phyloP scores from a whole-genome alignment of 1,140 invertebrate species.

The Temnothorax longispinosus region DNA sequence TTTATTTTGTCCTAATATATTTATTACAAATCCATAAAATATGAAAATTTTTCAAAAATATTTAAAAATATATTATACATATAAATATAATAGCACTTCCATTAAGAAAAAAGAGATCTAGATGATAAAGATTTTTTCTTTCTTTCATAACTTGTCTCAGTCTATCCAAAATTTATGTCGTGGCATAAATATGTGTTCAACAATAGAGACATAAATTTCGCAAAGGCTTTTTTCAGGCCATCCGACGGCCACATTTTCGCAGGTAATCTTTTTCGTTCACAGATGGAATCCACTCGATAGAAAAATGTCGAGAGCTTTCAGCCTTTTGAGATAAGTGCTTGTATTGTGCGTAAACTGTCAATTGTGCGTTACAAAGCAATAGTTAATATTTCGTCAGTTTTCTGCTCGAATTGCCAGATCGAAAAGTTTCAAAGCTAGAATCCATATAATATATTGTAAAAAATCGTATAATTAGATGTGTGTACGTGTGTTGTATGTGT shows the following conservation, averaged over 20 bases:
- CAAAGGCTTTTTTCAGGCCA: conserved; percentile 52
- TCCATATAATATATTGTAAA: background rate
- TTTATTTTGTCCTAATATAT: background rate
- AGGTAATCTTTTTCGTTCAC: conserved; percentile 68
- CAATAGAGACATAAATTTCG: background rate
- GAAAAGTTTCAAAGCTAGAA: background rate
- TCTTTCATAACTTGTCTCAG: background rate
- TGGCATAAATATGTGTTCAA: conserved; percentile 8
- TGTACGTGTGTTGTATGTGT: background rate
- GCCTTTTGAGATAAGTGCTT: conserved; percentile 73
- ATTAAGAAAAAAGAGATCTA: background rate
- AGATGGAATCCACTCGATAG: conserved; percentile 60
- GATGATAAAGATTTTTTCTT: background rate
- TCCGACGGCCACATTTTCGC: conserved; percentile 43
- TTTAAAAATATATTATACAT: background rate
- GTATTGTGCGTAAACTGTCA: conserved; percentile 55
- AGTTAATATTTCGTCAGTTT: conserved; percentile 29
- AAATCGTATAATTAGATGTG: background rate
- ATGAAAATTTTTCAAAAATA: background rate
- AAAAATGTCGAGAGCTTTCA: conserved; percentile 61
- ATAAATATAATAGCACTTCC: background rate
- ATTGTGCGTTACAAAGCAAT: conserved; percentile 10
- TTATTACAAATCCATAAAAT: background rate
- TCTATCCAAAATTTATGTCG: conserved; percentile 22
- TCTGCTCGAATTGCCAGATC: conserved; percentile 9